Evolutionary conservation across 2,113 vertebrate species (phyloP), one percentile per base, ranked within the genome.

Genomic region (Neotoma lepida): DNA sequence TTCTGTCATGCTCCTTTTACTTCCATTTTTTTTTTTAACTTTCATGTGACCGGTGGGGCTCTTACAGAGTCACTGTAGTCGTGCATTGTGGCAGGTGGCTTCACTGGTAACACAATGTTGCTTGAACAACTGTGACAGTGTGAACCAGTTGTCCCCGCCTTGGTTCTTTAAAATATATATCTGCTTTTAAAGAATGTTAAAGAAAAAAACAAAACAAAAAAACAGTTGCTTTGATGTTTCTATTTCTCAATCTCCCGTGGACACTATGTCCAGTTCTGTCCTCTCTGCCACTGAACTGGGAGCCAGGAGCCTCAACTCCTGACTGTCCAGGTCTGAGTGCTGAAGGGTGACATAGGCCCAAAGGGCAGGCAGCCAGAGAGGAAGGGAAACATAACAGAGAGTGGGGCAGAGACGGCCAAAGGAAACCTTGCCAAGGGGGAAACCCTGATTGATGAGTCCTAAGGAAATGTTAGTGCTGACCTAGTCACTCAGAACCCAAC

Each of bases 291-390:
- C 41, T 73, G 56, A 56, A 15, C 70, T 35, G 14, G 20, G 35
- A 56, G 33, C 22, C 51, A n/a, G 84, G 82, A 84, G 64, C 6
- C 30, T 95, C 87, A 94, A 80, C 90, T 90, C 33, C 84, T 80
- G 35, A 63, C 80, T 85, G 24, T 88, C 68, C 30, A 35, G 41
- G 71, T 61, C 26, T 56, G 33, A 85, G 49, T 0, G 1, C 61
- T 49, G 7, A 5, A 56, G 14, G 22, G 18, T 6, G 35, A 54
- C 35, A 84, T 6, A 54, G 85, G 84, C 35, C 70, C 58, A 24
- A 63, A 70, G 12, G 49, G 44, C 87, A 88, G 20, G 58, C 49
- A 24, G 35, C n/a, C 92, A 30, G 22, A 35, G 30, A 85, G 9
- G 46, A 85, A 2, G 49, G 20, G 14, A 3, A 3, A 46, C 54